Evolutionary conservation across 1,140 invertebrate species (phyloP).

Genomic region (Eriocheir sinensis): DNA sequence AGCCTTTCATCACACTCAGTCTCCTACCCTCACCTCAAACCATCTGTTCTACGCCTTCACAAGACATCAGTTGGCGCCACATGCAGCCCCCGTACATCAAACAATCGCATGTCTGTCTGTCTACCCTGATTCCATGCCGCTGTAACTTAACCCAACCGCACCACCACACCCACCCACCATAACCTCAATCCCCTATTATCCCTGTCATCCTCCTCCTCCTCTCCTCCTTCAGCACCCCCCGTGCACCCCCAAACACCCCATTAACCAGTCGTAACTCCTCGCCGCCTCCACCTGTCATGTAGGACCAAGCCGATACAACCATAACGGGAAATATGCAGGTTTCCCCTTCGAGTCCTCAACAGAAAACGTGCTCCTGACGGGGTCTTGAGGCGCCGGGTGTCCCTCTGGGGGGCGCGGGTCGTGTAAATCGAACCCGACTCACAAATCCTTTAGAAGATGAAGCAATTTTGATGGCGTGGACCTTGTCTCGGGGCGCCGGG

Average conservation of each 20-base stretch:
- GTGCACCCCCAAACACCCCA: not conserved
- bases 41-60: not conserved
- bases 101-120: conserved; percentile 1
- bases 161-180: not conserved
- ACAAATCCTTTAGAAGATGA: conserved; percentile 25
- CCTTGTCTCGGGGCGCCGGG: conserved; percentile 8
- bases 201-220: not conserved
- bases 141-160: not conserved
- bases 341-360: not conserved
- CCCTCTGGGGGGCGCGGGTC: not conserved
- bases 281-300: not conserved
- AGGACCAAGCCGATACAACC: conserved; percentile 11
- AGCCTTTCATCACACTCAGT: not conserved
- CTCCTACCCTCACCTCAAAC: not conserved
- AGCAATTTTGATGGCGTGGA: conserved; percentile 23
- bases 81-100: not conserved
- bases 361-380: conserved; percentile 4
- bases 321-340: conserved; percentile 24
- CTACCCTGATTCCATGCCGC: not conserved
- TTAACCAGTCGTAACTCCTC: not conserved
- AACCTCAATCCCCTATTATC: not conserved
- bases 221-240: too few species aligned
- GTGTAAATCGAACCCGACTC: conserved; percentile 22
- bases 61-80: not conserved
- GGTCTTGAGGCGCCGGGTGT: not conserved